Evolutionary conservation across 2,888 invertebrate genomes (phyloP), one percentile per base, ranked within the genome.

Genomic region (Rotaria sp.): DNA sequence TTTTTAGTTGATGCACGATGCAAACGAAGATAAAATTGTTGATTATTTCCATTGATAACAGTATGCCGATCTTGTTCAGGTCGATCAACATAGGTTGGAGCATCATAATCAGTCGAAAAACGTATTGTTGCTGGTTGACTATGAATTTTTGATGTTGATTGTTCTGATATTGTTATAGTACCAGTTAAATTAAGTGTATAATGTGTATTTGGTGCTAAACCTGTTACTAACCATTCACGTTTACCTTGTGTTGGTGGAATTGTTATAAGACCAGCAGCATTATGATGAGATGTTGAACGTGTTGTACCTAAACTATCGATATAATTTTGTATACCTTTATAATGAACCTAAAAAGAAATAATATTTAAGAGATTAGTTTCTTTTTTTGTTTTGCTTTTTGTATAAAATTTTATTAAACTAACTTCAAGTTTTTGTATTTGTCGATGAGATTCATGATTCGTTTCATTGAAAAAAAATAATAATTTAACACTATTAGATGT

Each of bases 151-250:
- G 45, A 24, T n/a, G 80, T 26, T 21, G 80, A 45, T n/a, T 80
- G 80, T 45, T 45, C 80, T 0, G 45, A 80, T 45, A n/a, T 45
- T 26, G 80, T 45, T 45, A 45, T 41, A 26, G 80, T 80, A 4
- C 45, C 80, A 45, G 45, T 86, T 41, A 86, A 85, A 80, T 86
- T 86, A 21, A 86, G 85, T 26, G 75, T 75, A 30, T 86, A 86
- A 74, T 80, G 48, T 15, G 86, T 75, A 74, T 85, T 48, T 10
- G 86, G 85, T 1, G n/a, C 80, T 30, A 86, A 57, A 35, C 75
- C 85, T 26, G 85, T 85, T 15, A 86, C 86, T 13, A 86, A n/a
- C 86, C 86, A 86, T 80, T 80, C 80, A n/a, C 80, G 80, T 45
- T 38, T 80, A 41, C 41, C 80, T 41, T 45, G 45, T 5, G 41